Percentiles rank a stretch among this genome's conserved stretches.
These are phyloP conservation scores for Burhinus oedicnemus DNA, from an alignment of 2,113 vertebrate species.

Conservation along the genomic window DNA sequence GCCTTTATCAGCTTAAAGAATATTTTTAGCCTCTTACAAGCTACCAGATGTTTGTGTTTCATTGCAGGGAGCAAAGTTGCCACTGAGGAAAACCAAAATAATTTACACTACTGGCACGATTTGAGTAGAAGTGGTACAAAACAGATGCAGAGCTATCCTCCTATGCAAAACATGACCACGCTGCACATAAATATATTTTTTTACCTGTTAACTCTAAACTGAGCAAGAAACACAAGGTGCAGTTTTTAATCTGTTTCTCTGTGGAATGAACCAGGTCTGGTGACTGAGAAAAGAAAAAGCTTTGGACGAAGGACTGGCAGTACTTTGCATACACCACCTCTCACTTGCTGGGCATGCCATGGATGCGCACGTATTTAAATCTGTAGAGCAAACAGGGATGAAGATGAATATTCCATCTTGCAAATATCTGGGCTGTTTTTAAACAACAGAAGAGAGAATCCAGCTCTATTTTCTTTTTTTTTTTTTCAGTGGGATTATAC, in stretches of 20 bases:
- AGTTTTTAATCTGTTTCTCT: background rate
- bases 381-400: fast-evolving
- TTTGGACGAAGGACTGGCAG: background rate
- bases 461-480: background rate
- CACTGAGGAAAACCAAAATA: background rate
- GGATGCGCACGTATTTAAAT: fast-evolving
- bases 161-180: fast-evolving
- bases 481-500: background rate
- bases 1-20: background rate
- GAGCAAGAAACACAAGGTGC: background rate
- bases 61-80: fast-evolving
- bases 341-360: background rate
- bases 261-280: background rate
- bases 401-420: background rate
- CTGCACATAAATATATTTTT: background rate
- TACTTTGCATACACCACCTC: background rate
- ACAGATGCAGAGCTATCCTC: background rate
- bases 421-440: background rate
- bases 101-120: fast-evolving
- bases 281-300: background rate
- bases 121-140: background rate
- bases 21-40: background rate
- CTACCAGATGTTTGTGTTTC: background rate
- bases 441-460: background rate
- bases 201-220: background rate